Conservation (phyloP, 2,888 invertebrate genomes). For the Scaptomyza tumidula region DNA sequence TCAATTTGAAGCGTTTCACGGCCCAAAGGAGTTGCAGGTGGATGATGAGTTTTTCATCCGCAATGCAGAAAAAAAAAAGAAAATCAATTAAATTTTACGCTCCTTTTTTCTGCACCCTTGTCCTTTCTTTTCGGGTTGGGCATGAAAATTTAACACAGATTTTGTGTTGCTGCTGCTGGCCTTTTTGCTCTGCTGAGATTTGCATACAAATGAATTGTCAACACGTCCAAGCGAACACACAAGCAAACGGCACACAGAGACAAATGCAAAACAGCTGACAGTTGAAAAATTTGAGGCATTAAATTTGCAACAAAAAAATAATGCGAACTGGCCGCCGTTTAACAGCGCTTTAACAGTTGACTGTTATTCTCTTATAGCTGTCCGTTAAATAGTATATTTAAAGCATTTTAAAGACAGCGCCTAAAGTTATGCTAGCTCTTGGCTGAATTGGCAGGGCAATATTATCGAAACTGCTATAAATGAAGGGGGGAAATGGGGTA, state of each 20-base stretch:
- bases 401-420: too few relatives aligned
- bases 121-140: slow-evolving; percentile 5
- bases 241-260: slow-evolving; percentile 9
- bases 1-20: slow-evolving; percentile 42
- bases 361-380: slow-evolving; percentile 11
- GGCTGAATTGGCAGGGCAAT: too few relatives aligned
- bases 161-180: slow-evolving; percentile 23
- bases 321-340: not conserved
- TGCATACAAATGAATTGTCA: slow-evolving; percentile 82
- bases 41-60: not conserved
- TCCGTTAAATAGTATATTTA: too few relatives aligned
- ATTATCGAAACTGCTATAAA: too few relatives aligned
- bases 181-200: slow-evolving; percentile 73
- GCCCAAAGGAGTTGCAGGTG: slow-evolving; percentile 22
- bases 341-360: not conserved
- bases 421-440: too few relatives aligned
- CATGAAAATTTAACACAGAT: slow-evolving; percentile 47
- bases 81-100: slow-evolving; percentile 47
- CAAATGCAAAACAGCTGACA: slow-evolving; percentile 53
- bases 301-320: slow-evolving; percentile 50
- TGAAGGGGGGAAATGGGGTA: too few relatives aligned
- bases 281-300: slow-evolving; percentile 55
- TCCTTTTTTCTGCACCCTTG: slow-evolving; percentile 16
- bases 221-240: slow-evolving; percentile 55
- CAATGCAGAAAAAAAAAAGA: slow-evolving; percentile 28